These are phyloP conservation scores for Tuberolachnus salignus DNA, from an alignment of 2,888 invertebrate species.

Conservation along the genomic window DNA sequence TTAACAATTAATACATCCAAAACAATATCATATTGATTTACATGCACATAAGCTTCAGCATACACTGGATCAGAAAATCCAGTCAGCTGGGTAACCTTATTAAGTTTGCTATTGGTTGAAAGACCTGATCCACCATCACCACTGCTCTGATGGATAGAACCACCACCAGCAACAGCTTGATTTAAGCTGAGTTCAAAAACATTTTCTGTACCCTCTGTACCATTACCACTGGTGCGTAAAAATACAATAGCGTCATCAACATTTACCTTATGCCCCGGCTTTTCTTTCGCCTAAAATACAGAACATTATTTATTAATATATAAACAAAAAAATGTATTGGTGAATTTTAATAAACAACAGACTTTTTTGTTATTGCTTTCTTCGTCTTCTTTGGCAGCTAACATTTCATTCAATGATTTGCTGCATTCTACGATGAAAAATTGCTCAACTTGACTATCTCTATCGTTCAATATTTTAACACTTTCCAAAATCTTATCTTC, in stretches of 20 bases:
- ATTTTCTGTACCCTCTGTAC: conserved; percentile 72
- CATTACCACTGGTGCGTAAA: conserved; percentile 74
- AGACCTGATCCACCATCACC: conserved; percentile 65
- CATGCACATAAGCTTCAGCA: conserved; percentile 99
- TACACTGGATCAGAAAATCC: conserved; percentile 99
- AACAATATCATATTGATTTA: conserved; percentile 98
- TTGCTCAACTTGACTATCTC: conserved; percentile 71
- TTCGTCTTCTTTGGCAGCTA: conserved; percentile 78
- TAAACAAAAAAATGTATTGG: neutral
- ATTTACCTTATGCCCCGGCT: conserved; percentile 62
- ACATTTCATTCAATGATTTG: conserved; percentile 80
- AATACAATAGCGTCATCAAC: conserved; percentile 81
- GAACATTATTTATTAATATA: conserved; percentile 2
- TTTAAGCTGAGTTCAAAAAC: conserved; percentile 93
- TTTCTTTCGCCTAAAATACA: conserved; percentile 61
- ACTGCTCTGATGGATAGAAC: conserved; percentile 61
- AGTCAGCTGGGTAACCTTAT: conserved; percentile 78
- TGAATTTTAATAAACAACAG: conserved; percentile 34
- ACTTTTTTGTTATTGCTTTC: conserved; percentile 69
- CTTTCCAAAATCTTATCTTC: conserved; percentile 86
- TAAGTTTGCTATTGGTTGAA: conserved; percentile 60
- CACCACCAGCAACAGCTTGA: conserved; percentile 79
- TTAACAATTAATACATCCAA: conserved; percentile 97
- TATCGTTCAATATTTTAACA: conserved; percentile 74
- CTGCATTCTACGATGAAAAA: conserved; percentile 79